phyloP scores from a whole-genome alignment of 2,797 vertebrate species.

The Podarcis lilfordi region DNA sequence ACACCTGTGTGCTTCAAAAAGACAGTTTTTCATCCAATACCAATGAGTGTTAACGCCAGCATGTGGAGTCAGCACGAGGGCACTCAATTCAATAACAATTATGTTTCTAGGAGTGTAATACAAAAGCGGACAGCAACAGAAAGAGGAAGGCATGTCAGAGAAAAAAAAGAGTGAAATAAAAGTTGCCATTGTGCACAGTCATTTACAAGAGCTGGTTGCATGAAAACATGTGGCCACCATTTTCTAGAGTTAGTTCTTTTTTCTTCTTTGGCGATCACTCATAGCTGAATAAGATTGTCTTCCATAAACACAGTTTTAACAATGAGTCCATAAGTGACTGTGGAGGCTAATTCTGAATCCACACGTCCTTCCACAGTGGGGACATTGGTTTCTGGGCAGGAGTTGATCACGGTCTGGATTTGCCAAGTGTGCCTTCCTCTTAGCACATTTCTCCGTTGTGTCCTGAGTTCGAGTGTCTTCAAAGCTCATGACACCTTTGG shows the following conservation, averaged over 20 bases:
- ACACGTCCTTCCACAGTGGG: too few species aligned
- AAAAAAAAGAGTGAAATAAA: not conserved
- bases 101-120: slow-evolving; percentile 3
- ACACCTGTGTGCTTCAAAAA: slow-evolving; percentile 3
- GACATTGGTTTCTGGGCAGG: too few species aligned
- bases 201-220: not conserved
- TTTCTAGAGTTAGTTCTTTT: not conserved
- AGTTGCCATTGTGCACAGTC: not conserved
- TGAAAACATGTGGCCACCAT: not conserved
- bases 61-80: not conserved
- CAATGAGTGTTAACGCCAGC: not conserved
- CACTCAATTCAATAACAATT: not conserved
- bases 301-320: too few species aligned
- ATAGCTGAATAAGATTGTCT: too few species aligned
- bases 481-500: too few species aligned
- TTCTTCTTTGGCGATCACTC: too few species aligned
- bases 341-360: too few species aligned
- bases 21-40: not conserved
- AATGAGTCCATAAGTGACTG: too few species aligned
- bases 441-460: too few species aligned
- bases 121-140: not conserved
- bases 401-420: too few species aligned
- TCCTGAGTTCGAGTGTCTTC: too few species aligned
- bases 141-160: not conserved
- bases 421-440: too few species aligned